phyloP scores from a whole-genome alignment of 2,113 vertebrate genomes.

The Triplophysa rosa region DNA sequence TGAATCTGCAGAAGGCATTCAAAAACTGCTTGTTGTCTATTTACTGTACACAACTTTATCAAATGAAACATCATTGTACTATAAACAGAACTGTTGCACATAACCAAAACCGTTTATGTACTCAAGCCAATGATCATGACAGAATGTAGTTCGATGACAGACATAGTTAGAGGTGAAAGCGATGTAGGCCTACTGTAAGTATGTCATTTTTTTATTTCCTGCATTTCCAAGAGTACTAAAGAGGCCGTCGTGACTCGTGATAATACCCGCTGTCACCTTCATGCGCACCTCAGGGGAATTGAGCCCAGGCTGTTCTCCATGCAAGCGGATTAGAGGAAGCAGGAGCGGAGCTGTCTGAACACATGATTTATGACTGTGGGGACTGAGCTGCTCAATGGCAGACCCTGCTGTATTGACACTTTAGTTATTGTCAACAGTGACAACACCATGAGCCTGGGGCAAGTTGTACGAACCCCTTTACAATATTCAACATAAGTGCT shows the following conservation, averaged over 20 bases:
- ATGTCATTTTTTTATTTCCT: constrained; percentile 4
- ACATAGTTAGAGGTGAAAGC: background rate
- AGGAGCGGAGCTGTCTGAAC: constrained; percentile 76
- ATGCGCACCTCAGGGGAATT: constrained; percentile 59
- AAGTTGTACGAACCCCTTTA: constrained; percentile 1
- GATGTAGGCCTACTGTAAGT: constrained; percentile 16
- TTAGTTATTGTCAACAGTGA: constrained; percentile 62
- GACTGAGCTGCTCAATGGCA: constrained; percentile 68
- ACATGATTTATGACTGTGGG: constrained; percentile 93
- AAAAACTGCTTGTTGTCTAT: background rate
- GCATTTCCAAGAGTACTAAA: background rate
- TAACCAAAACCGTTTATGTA: too few relatives aligned
- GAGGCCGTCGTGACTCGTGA: constrained; percentile 56
- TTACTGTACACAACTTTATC: background rate
- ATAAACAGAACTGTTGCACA: too few relatives aligned
- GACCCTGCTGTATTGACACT: constrained; percentile 65
- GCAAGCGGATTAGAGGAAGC: constrained; percentile 74
- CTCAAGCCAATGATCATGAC: too few relatives aligned
- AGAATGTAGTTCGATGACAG: too few relatives aligned
- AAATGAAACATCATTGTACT: background rate
- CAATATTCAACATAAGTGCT: constrained; percentile 11
- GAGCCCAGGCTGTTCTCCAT: constrained; percentile 71
- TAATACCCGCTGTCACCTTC: constrained; percentile 67
- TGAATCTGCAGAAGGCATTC: too few relatives aligned
- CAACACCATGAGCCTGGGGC: constrained; percentile 57